phyloP scores from a whole-genome alignment of 2,797 vertebrate genomes.

The Crenichthys baileyi region DNA sequence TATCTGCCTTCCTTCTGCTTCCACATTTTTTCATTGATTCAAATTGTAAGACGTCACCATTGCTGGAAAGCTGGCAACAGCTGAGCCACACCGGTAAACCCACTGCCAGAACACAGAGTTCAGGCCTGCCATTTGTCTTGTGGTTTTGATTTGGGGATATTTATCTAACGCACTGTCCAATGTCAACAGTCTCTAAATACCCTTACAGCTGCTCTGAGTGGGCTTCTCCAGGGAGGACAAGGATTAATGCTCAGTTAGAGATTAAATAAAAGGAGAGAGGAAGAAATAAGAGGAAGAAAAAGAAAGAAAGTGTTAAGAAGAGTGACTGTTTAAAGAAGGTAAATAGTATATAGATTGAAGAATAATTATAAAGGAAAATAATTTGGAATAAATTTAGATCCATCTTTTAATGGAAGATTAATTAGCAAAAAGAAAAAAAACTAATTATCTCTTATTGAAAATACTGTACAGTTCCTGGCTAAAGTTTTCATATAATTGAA shows the following conservation, averaged over 20 bases:
- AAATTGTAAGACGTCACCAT: slow-evolving; percentile 73
- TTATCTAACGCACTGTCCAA: slow-evolving; percentile 78
- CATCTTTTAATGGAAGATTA: slow-evolving; percentile 26
- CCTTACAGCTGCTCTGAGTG: slow-evolving; percentile 67
- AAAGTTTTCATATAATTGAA: background rate
- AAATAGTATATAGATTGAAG: slow-evolving; percentile 23
- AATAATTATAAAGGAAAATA: slow-evolving; percentile 15
- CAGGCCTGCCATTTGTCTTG: slow-evolving; percentile 78
- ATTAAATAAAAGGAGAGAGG: slow-evolving; percentile 51
- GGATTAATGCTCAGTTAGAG: slow-evolving; percentile 66
- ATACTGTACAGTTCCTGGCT: background rate
- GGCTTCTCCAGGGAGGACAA: slow-evolving; percentile 72
- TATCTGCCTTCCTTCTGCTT: slow-evolving; percentile 10
- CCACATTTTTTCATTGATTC: slow-evolving; percentile 48
- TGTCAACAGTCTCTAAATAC: slow-evolving; percentile 79
- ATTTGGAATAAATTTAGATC: slow-evolving; percentile 36
- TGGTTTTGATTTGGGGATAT: slow-evolving; percentile 76
- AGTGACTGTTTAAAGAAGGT: slow-evolving; percentile 42
- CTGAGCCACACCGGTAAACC: slow-evolving; percentile 61
- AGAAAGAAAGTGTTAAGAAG: slow-evolving; percentile 41
- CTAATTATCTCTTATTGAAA: background rate
- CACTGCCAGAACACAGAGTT: slow-evolving; percentile 71
- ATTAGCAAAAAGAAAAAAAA: slow-evolving; percentile 3
- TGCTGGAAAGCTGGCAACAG: slow-evolving; percentile 58
- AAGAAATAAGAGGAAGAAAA: slow-evolving; percentile 34